Base-by-base conservation (phyloP, 1,140 invertebrate species). In the Aphelenchoides fujianensis region DNA sequence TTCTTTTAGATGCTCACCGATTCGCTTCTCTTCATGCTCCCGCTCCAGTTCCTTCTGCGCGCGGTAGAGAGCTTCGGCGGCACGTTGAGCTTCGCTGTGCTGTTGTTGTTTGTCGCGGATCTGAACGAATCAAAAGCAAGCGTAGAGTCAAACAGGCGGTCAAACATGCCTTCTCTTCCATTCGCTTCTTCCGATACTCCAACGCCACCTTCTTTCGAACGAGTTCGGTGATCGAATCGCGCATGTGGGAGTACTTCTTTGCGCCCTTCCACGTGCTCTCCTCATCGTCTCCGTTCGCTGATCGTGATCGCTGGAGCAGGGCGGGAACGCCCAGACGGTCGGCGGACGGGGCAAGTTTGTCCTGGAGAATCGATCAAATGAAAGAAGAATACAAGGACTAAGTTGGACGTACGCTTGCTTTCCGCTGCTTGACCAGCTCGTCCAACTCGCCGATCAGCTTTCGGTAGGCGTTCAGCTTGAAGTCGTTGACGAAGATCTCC, bases 141-240 rank as follows among this genome's bases (percentile, higher is more conserved):
- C 34, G 9, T 5, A n/a, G n/a, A n/a, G n/a, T n/a, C n/a, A n/a
- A n/a, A n/a, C n/a, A n/a, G 3, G 23, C 1, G 68, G 2, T 70
- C 23, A 23, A 12, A n/a, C 19, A 69, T n/a, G n/a, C 67, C 68
- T 69, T 68, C 71, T 69, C 61, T 30, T 69, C 68, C 67, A 69
- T 16, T 71, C 67, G 67, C 3, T 69, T 71, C 30, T 23, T 16
- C 27, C 61, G 64, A 71, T 69, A 69, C 64, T 69, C 61, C 67
- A 69, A 5, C 9, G 67, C 67, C 30, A 71, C 34, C 7, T 69
- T 69, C 1, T 69, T 70, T 12, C 67, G 64, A 16, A 69, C 67
- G 9, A 69, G 3, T 2, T 69, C 67, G n/a, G 67, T 69, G 3
- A 69, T 69, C 30, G 67, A 69, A 70, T 69, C 67, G 30, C 67